Base-by-base conservation (phyloP, 1,140 invertebrate genomes). In the Agrilus planipennis region DNA sequence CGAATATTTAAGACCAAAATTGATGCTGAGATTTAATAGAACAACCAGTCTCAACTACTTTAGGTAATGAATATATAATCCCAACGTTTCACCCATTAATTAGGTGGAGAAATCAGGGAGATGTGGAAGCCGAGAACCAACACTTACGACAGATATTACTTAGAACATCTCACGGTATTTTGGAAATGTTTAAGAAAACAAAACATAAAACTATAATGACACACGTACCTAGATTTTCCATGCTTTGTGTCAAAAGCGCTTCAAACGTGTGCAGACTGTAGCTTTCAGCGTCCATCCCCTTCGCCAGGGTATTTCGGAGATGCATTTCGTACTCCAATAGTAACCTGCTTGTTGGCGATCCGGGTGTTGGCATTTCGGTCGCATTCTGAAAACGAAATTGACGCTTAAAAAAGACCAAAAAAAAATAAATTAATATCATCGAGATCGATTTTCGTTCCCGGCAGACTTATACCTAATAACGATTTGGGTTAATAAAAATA, bases 241-340 rank as follows among this genome's bases (percentile, higher is more conserved):
- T 91, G 67, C 86, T 90, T 64, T 92, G 88, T 35, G 86, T 86
- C 18, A 93, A 71, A 23, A 94, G 69, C 31, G 88, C 87, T 68
- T 93, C 89, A 57, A 93, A 93, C 1, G 89, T 92, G 58, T 93
- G 88, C 43, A 93, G 65, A 60, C 87, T 90, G 63, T 91, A 92
- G 55, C 86, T 91, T 65, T 92, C 89, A 28, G 89, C 89, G 57
- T 92, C 89, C 83, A 91, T 89, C 46, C 89, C 90, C 61, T 92
- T 89, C 51, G 88, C 90, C 44, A 94, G 69, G 2, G 89, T 90
- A 62, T 94, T 94, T 34, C 90, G 69, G 28, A 94, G 71, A 65
- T 93, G 88, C 80, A 92, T 89, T 70, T 95, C 91, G 63, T 95
- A 93, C 68, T 94, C 89, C 37, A 92, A 71, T 4, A 91, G 71